Percentiles rank a stretch among this genome's conserved stretches.
phyloP scores from a whole-genome alignment of 2,888 invertebrate species.

The Allacma fusca region DNA sequence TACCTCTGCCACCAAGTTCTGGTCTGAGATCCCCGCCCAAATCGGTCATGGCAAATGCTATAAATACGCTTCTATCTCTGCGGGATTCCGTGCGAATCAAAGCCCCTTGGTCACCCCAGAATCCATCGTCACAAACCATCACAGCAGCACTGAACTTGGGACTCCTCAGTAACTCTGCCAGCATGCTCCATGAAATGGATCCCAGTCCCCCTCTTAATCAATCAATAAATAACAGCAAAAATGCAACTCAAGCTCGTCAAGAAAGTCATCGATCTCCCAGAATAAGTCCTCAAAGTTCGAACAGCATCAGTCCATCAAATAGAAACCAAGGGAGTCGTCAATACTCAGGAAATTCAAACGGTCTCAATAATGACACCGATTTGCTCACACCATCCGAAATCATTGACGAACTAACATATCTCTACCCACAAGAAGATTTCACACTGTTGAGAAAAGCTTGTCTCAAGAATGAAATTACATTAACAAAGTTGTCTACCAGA shows the following conservation, averaged over 20 bases:
- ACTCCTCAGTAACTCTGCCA: constrained; percentile 28
- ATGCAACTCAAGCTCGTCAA: neutral
- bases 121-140: constrained; percentile 2
- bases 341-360: constrained; percentile 35
- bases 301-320: constrained; percentile 27
- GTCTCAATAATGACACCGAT: neutral
- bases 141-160: constrained; percentile 36
- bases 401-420: constrained; percentile 57
- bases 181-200: constrained; percentile 28
- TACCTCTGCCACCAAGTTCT: constrained; percentile 14
- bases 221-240: neutral
- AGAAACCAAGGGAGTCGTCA: constrained; percentile 17
- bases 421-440: constrained; percentile 59
- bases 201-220: neutral
- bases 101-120: constrained; percentile 32
- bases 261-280: constrained; percentile 10
- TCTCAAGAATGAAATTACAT: constrained; percentile 57
- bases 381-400: constrained; percentile 49
- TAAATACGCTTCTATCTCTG: constrained; percentile 37
- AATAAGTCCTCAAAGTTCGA: constrained; percentile 35
- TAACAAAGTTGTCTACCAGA: constrained; percentile 56
- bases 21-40: constrained; percentile 24
- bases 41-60: constrained; percentile 37
- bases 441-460: constrained; percentile 56
- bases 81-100: constrained; percentile 37